Base-by-base conservation (phyloP, 2,797 vertebrate species). In the Chiloscyllium punctatum region DNA sequence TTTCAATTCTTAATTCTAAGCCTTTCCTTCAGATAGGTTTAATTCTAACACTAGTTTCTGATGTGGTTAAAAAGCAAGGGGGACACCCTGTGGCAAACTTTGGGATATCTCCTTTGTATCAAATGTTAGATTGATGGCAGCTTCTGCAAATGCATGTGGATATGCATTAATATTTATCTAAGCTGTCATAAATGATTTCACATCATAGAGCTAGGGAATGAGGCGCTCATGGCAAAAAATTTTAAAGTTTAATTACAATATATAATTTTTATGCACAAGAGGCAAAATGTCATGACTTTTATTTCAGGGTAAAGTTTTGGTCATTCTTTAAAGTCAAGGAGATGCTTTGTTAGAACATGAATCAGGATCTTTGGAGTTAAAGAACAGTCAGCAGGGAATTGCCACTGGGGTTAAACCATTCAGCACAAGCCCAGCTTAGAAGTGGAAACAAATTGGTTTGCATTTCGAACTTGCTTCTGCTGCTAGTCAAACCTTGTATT, bases 151-250 rank as follows among this genome's bases (percentile, higher is more conserved):
- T 98, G 98, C 98, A 98, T 98, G 98, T 98, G 98, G 98, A 98
- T 98, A 97, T 97, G 98, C 98, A 99, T 99, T 99, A 99, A 99
- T 99, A 99, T 99, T 99, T 99, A 99, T 99, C 98, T 98, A 97
- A 97, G 97, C 98, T 99, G 99, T 99, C 99, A 99, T 98, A 98
- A 99, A 98, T 99, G 98, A 99, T 99, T 99, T 99, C 98, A 98
- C 98, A 98, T 98, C 98, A 97, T 97, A 97, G 98, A 98, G 98
- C 98, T 98, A 97, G 98, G 97, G 97, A 98, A 98, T 97, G 97
- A 98, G 98, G 98, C 98, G 98, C 98, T 99, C 98, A 97, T 99
- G 98, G 98, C 98, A 98, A 99, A 99, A 62, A 99, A 98, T 98
- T 98, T 99, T 98, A 98, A 99, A 99, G 98, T 99, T 98, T 98